Evolutionary conservation across 92 coral and sea anemone species (phyloP), one percentile per base, ranked within the genome.

Genomic region (Nematostella vectensis): DNA sequence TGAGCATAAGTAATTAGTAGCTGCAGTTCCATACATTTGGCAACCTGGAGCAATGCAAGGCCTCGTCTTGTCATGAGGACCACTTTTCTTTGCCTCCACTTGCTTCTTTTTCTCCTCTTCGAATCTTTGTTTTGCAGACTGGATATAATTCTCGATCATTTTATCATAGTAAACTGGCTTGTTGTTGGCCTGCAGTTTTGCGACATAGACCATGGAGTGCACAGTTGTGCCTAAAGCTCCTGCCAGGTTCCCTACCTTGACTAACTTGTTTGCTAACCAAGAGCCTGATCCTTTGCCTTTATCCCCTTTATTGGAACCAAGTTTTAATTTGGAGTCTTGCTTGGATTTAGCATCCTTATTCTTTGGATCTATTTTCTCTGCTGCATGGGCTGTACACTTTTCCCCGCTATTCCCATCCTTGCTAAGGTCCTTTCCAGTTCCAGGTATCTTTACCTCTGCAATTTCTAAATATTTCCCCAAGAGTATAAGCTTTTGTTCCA

Each of bases 81-180:
- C 15, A n/a, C 48, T 25, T 11, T 56, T 59, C 3, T 52, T 54
- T 15, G 50, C 42, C 29, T 55, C 47, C 31, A 48, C 68, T 25
- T 68, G 72, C 8, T 47, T 67, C 29, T 77, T 59, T 69, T 81
- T 74, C 48, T 87, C 95, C 29, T 86, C 94, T 23, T 81, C 88
- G 71, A 91, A 91, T 31, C 96, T 79, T 48, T 50, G 55, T 30
- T 67, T 71, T 17, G 98, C 96, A 19, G 86, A 74, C 54, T 83
- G 29, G 29, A 85, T 81, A 65, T 91, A 91, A 29, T 88, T 81
- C 40, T 60, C 72, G 0, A 91, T 91, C 79, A 91, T 74, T 27
- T 74, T 71, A 31, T 85, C 80, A 33, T 91, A 81, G 53, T 86
- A 91, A n/a, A 67, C 78, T 2, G 98, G 98, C 53, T 81, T 87